Base-by-base conservation (phyloP, 2,113 vertebrate genomes). In the Mirounga angustirostris region DNA sequence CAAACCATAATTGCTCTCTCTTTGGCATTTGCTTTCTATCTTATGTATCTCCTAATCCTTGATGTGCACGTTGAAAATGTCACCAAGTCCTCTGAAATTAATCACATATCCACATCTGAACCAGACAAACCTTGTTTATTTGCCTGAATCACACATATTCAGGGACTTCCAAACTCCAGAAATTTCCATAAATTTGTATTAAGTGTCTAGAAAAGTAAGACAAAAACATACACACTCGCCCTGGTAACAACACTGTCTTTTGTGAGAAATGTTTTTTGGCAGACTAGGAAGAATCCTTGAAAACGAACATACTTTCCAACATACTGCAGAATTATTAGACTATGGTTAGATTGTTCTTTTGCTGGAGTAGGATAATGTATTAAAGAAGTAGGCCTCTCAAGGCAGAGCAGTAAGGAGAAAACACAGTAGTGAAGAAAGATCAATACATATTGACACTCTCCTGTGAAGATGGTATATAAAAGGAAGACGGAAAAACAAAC, bases 131-230 rank as follows among this genome's bases (percentile, higher is more conserved):
- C 69, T 81, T 89, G 30, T 92, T 85, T 98, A 4, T 89, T 95
- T 98, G 65, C 85, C 71, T 71, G 69, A 98, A 94, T 98, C 95
- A 95, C 12, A 36, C 83, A 87, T 95, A 74, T 90, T 87, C 5
- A 89, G 30, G 24, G 97, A 98, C 97, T 95, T 81, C 56, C 43
- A 97, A 89, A 85, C 24, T 76, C 92, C 36, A n/a, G 63, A 97
- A 84, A 95, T 69, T 91, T 86, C 58, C 90, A 91, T 40, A 36
- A 50, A 88, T 86, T 71, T 61, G n/a, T 84, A 94, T 79, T 54
- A 59, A 76, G 9, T 95, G 61, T 90, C 92, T 96, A 88, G 63
- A 96, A 96, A 96, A 88, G 56, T 16, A 96, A 92, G 21, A 74
- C 19, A 90, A 88, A 87, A 91, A 74, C 61, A 83, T 7, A 67